Conservation (phyloP, 53 echinoderm and acorn worm genomes). For the Mesocentrotus franciscanus region DNA sequence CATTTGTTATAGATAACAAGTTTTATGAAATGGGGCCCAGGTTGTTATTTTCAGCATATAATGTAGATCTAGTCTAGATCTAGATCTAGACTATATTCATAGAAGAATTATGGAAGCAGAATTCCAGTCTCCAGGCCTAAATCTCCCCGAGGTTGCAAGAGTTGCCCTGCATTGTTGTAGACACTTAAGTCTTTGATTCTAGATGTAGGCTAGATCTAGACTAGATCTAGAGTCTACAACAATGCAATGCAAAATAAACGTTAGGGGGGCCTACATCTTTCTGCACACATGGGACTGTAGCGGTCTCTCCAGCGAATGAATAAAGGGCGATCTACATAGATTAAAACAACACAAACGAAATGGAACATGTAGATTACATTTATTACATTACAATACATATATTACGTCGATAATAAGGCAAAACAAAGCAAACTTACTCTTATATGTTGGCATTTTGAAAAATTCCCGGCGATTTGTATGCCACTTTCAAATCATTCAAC, state of each 20-base stretch:
- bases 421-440: conserved; percentile 13
- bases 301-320: background rate
- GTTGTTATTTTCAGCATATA: too few species aligned
- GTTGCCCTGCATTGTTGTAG: too few species aligned
- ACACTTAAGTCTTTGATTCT: too few species aligned
- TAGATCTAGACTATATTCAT: too few species aligned
- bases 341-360: background rate
- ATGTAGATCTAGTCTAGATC: too few species aligned
- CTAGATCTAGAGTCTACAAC: too few species aligned
- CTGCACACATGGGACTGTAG: background rate
- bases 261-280: background rate
- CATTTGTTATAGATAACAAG: too few species aligned
- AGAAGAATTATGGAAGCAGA: too few species aligned
- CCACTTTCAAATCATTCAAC: background rate
- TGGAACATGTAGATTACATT: background rate
- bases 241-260: background rate
- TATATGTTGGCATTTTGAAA: conserved; percentile 31
- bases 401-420: background rate
- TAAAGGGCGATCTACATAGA: background rate
- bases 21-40: too few species aligned
- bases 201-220: too few species aligned
- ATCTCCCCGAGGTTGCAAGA: too few species aligned
- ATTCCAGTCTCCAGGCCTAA: too few species aligned
- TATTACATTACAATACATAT: background rate
- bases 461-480: background rate